Evolutionary conservation across 1,140 invertebrate species (phyloP).

Genomic region (Lepeophtheirus salmonis): DNA sequence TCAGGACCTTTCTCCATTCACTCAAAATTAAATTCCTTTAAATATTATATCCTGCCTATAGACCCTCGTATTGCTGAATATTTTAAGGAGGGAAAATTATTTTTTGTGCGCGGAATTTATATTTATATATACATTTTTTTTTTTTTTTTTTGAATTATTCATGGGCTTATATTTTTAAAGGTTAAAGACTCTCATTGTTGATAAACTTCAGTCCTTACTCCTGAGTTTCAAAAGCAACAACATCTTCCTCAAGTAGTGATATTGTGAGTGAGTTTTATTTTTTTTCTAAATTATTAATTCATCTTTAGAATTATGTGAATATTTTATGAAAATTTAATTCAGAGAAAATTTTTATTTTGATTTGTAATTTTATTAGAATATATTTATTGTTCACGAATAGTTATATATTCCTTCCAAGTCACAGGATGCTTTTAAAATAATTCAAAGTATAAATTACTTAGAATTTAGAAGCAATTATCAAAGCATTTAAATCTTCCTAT

Average conservation of each 20-base stretch:
- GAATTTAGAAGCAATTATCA: no score
- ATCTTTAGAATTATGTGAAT: no score
- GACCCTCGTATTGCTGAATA: neutral
- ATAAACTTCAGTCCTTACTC: neutral
- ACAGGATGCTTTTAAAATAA: no score
- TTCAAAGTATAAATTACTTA: no score
- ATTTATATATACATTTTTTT: neutral
- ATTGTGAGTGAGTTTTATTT: neutral
- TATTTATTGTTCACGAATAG: no score
- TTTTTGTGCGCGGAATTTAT: neutral
- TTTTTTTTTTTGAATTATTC: no score
- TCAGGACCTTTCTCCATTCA: no score
- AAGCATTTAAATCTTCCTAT: no score
- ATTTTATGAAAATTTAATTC: conserved; percentile 1
- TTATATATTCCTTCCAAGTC: no score
- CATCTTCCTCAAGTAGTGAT: neutral
- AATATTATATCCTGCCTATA: neutral
- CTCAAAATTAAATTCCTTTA: neutral
- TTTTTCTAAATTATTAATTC: no score
- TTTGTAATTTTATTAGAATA: no score
- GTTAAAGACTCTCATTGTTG: neutral
- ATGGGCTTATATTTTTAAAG: neutral
- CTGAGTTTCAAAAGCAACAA: neutral
- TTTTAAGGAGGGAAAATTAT: neutral
- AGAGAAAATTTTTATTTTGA: neutral